Conservation (phyloP, 2,113 vertebrate species). For the Hippolais icterina region DNA sequence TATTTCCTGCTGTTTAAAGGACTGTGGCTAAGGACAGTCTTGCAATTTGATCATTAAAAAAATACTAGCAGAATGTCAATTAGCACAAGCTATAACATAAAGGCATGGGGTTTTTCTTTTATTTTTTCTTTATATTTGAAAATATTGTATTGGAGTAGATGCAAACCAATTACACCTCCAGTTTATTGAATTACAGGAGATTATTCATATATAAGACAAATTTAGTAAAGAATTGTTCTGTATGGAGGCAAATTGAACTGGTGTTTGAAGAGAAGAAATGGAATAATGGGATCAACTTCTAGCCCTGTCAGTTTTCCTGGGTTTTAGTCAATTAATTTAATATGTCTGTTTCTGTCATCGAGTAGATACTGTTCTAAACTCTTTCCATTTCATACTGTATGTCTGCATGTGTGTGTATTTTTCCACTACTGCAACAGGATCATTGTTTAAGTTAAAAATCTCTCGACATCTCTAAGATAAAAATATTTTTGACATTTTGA, state of each 20-base stretch:
- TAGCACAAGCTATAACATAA: neutral
- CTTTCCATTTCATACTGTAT: neutral
- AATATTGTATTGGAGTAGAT: neutral
- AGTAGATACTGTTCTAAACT: neutral
- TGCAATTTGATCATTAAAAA: neutral
- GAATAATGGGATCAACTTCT: neutral
- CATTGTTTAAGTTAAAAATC: neutral
- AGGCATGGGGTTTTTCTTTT: accelerated
- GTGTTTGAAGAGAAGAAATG: neutral
- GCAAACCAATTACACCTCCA: neutral
- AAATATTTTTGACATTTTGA: neutral
- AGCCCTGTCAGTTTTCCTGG: neutral
- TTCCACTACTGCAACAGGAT: neutral
- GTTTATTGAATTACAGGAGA: neutral
- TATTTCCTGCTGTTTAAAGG: neutral
- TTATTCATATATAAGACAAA: neutral
- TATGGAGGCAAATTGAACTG: neutral
- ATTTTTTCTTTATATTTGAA: neutral
- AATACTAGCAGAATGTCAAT: neutral
- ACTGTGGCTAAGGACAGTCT: neutral
- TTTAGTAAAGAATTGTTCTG: neutral
- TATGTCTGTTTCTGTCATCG: neutral
- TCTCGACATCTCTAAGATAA: neutral
- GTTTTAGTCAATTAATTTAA: neutral
- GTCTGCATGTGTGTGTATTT: neutral